A percentile compares a stretch with the other conserved stretches of the same genome.
phyloP scores from a whole-genome alignment of 2,888 invertebrate genomes.

The Adineta ricciae region DNA sequence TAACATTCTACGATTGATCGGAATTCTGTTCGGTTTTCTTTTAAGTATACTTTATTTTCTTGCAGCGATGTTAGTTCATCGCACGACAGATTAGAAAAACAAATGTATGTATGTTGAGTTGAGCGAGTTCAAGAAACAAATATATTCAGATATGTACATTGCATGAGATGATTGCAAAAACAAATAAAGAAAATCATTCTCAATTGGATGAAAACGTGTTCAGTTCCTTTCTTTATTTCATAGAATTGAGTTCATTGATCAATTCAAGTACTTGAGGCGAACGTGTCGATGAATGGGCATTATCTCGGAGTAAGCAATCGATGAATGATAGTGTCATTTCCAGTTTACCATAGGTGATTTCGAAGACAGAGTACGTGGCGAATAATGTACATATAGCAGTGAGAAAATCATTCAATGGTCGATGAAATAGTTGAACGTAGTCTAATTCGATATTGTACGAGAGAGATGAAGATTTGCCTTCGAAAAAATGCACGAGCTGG shows the following conservation, averaged over 20 bases:
- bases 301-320: conserved; percentile 9
- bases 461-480: not conserved
- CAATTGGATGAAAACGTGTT: not conserved
- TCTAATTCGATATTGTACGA: conserved; percentile 17
- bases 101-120: not conserved
- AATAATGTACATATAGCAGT: conserved; percentile 18
- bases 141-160: not conserved
- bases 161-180: not conserved
- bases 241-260: conserved; percentile 2
- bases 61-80: not conserved
- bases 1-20: not conserved
- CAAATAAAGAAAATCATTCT: not conserved
- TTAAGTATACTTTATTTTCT: not conserved
- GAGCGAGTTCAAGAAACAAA: not conserved
- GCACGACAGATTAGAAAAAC: not conserved
- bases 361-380: not conserved
- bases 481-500: not conserved
- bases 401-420: conserved; percentile 19
- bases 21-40: not conserved
- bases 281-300: not conserved
- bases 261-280: conserved; percentile 14
- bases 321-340: conserved; percentile 21
- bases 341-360: not conserved
- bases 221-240: not conserved
- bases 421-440: not conserved